Base-by-base conservation (phyloP, 53 echinoderm and acorn worm species). In the Mesocentrotus franciscanus region DNA sequence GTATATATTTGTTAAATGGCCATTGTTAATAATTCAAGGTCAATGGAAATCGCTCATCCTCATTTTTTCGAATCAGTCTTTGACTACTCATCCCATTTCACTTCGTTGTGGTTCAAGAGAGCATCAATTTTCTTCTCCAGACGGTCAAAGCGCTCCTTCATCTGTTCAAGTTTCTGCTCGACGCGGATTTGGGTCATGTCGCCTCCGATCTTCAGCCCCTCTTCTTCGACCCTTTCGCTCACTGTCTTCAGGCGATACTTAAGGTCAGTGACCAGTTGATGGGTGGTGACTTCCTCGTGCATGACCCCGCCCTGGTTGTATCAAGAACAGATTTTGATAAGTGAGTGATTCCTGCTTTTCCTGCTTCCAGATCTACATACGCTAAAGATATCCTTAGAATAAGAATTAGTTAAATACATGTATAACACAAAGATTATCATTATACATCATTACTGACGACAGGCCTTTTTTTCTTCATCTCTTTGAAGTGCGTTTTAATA, bases 101-200 rank as follows among this genome's bases (percentile, higher is more conserved):
- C 95, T 0, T 96, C 42, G 22, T 85, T 64, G 36, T 96, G 91
- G 83, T 96, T 97, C 56, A 97, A 36, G 35, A 97, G 94, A 0
- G 97, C 96, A 55, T 95, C 95, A 17, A 97, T 92, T 96, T 97
- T 97, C 79, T 92, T 89, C 84, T 97, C 97, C 14, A 97, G 96
- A 20, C 96, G 95, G 35, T 97, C 96, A 56, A 97, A 97, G 35
- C 97, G 97, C 26, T 79, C 89, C 56, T 95, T 87, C 59, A 94
- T 32, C 16, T 83, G 58, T 33, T n/a, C n/a, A n/a, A n/a, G n/a
- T n/a, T 83, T 84, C 84, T 94, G 94, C 11, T 94, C 84, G 12
- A 61, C 79, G 20, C 62, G 66, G 32, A 84, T 30, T 30, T 94
- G 84, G 12, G 32, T 11, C 60, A 93, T 81, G 18, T 93, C 93